phyloP scores from a whole-genome alignment of 2,888 invertebrate genomes.

The Coleophora deauratella region DNA sequence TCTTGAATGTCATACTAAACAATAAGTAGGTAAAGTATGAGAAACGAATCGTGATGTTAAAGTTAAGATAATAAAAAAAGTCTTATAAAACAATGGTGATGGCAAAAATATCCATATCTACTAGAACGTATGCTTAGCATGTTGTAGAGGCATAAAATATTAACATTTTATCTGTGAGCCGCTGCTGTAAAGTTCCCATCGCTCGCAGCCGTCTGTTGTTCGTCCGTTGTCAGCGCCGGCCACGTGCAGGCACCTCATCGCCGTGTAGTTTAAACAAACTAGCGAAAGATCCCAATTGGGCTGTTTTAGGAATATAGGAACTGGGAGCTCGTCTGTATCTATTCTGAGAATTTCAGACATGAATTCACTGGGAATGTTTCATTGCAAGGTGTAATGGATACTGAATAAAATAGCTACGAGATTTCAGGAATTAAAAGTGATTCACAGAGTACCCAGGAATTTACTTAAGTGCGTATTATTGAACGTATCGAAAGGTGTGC shows the following conservation, averaged over 20 bases:
- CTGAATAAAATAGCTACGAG: no score
- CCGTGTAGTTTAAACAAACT: constrained; percentile 58
- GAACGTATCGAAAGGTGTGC: no score
- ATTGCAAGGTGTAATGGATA: no score
- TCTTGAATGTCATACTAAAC: no score
- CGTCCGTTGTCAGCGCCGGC: constrained; percentile 46
- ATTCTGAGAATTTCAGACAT: constrained; percentile 28
- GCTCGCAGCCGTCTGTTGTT: constrained; percentile 39
- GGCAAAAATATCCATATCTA: no score
- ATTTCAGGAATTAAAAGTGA: not conserved
- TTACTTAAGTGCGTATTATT: no score
- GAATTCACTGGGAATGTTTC: constrained; percentile 16
- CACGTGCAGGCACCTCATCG: constrained; percentile 43
- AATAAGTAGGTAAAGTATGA: no score
- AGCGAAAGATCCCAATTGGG: constrained; percentile 35
- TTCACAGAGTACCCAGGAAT: not conserved
- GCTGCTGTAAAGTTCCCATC: constrained; percentile 37
- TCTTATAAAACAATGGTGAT: no score
- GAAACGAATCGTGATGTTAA: no score
- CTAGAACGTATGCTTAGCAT: not conserved
- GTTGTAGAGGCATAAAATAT: no score
- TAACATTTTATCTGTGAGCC: constrained; percentile 14
- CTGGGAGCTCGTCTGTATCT: constrained; percentile 25
- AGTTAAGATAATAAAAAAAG: not conserved
- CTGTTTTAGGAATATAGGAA: constrained; percentile 55